Evolutionary conservation across 1,140 invertebrate species (phyloP).

Genomic region (Hycleus cichorii): DNA sequence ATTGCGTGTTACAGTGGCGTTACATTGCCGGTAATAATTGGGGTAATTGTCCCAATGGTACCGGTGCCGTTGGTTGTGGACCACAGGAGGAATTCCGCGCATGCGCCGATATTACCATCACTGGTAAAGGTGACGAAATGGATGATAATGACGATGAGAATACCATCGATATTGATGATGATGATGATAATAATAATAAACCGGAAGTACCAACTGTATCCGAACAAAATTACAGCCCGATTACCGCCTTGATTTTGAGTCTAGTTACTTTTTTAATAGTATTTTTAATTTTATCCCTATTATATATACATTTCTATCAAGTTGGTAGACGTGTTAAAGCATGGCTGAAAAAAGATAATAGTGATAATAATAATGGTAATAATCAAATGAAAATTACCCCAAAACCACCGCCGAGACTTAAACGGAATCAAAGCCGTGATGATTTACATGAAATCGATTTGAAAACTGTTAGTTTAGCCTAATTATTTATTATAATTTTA

Average conservation of each 20-base stretch:
- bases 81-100: conserved; percentile 81
- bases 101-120: conserved; percentile 73
- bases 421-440: too few species aligned
- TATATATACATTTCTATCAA: conserved; percentile 40
- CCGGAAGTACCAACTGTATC: conserved; percentile 7
- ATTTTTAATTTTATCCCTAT: conserved; percentile 37
- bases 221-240: conserved; percentile 31
- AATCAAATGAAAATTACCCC: too few species aligned
- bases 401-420: too few species aligned
- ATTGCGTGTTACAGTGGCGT: conserved; percentile 76
- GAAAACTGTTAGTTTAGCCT: too few species aligned
- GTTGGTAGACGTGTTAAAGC: conserved; percentile 35
- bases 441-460: too few species aligned
- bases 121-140: conserved; percentile 27
- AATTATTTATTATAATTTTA: too few species aligned
- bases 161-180: background rate
- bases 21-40: conserved; percentile 76
- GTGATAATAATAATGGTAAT: too few species aligned
- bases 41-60: conserved; percentile 65
- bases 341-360: conserved; percentile 28
- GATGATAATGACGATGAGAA: conserved; percentile 4
- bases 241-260: conserved; percentile 32
- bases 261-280: conserved; percentile 39
- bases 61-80: conserved; percentile 70
- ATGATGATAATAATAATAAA: background rate